Percentiles rank a stretch among this genome's conserved stretches.
Conservation (phyloP, 2,797 vertebrate genomes). For the Ceryle rudis region DNA sequence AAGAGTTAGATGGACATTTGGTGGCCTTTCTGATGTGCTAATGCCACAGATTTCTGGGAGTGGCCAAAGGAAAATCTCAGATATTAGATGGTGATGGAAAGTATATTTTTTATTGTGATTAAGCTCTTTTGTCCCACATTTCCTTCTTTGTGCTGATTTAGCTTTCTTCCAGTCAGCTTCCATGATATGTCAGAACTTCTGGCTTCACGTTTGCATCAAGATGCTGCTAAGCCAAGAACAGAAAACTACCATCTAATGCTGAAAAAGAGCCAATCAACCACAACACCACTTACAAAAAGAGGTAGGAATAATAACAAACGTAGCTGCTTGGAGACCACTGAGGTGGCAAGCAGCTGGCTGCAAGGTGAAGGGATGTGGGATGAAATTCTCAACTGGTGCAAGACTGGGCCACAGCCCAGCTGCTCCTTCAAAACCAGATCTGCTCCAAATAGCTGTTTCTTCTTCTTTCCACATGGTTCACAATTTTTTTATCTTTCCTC, state of each 20-base stretch:
- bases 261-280: not conserved
- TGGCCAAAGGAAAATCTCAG: not conserved
- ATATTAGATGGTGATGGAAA: not conserved
- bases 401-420: not conserved
- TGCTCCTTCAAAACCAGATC: not conserved
- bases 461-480: constrained; percentile 5
- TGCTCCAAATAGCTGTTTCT: not conserved
- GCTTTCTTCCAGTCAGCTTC: not conserved
- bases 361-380: not conserved
- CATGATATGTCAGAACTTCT: not conserved
- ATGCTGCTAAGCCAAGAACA: not conserved
- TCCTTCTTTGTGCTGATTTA: not conserved
- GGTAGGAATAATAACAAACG: not conserved
- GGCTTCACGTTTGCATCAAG: not conserved
- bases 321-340: not conserved
- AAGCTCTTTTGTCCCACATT: not conserved
- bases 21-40: not conserved
- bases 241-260: not conserved
- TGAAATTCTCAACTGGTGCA: not conserved
- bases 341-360: not conserved
- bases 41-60: not conserved
- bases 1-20: not conserved
- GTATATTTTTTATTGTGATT: not conserved
- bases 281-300: not conserved
- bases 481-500: not conserved